Conservation (phyloP, 2,797 vertebrate genomes). For the Centroberyx gerrardi region DNA sequence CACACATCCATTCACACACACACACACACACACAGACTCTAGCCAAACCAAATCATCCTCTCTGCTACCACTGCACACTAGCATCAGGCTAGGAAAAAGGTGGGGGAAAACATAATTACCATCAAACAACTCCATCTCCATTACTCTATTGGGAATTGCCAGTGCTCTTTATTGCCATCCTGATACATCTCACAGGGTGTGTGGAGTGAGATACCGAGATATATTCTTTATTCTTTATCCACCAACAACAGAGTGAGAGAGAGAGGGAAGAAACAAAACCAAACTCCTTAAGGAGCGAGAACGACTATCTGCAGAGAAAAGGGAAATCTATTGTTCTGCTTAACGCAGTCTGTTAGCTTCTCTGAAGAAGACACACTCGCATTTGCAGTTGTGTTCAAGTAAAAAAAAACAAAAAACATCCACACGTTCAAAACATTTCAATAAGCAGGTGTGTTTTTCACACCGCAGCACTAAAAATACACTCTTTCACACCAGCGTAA, state of each 20-base stretch:
- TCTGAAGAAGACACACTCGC: background rate
- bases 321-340: background rate
- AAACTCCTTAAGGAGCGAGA: background rate
- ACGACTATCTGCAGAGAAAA: background rate
- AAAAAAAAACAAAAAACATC: background rate
- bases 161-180: constrained; percentile 85
- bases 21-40: constrained; percentile 43
- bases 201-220: constrained; percentile 50
- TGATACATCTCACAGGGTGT: constrained; percentile 53
- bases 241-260: constrained; percentile 33
- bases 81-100: constrained; percentile 82
- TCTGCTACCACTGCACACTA: constrained; percentile 56
- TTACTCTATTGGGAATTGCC: constrained; percentile 89
- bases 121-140: constrained; percentile 91
- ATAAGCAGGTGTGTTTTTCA: constrained; percentile 16
- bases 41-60: constrained; percentile 90
- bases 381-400: background rate
- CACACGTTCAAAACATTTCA: background rate
- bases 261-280: background rate
- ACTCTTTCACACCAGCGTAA: background rate
- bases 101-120: constrained; percentile 91
- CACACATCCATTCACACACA: constrained; percentile 88
- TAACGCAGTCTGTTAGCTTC: background rate
- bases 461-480: constrained; percentile 9
- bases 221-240: constrained; percentile 40